Evolutionary conservation across 1,140 invertebrate species (phyloP), one percentile per base, ranked within the genome.

Genomic region (Caenorhabditis inopinata): DNA sequence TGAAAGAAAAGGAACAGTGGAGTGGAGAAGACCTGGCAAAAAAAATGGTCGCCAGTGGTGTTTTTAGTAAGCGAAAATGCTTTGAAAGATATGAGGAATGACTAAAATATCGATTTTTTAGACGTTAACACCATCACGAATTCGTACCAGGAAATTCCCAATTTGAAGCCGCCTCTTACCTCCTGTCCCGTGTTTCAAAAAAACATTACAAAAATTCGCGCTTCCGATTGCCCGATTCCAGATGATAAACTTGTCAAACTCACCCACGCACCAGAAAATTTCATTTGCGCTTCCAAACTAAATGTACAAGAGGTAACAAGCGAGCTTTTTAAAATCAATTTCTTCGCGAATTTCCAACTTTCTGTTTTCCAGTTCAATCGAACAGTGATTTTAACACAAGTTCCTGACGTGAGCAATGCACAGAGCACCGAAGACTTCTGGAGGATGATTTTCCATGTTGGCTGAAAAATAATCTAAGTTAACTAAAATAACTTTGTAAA

Each of bases 391-490:
- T 5, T 68, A 1, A 38, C 58, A 9, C 58, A 68, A 68, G 32
- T 68, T 1, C 58, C 58, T 16, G 58, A 68, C 23, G 58, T 68
- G 0, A 35, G 27, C 14, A 14, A 14, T 42, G 6, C 27, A 16
- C 7, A 4, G 32, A 88, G 86, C 82, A 38, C 98, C 29, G 73
- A 75, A 47, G 73, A 75, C 45, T 75, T 75, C 14, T 75, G 73
- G 73, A 75, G 73, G 21, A 75, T 75, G 73, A 49, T 75, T 16
- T 75, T 75, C 12, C 73, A 75, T 11, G 73, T 74, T 4, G 18
- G 38, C 14, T 42, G 5, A 42, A 42, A 42, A 7, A 5, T 42
- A 42, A 42, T 42, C 38, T 14, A 42, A 42, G 38, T 42, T 14
- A 14, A 42, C n/a, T n/a, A n/a, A n/a, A n/a, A n/a, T n/a, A n/a